phyloP scores from a whole-genome alignment of 1,140 invertebrate species.

The Bombus balteatus region DNA sequence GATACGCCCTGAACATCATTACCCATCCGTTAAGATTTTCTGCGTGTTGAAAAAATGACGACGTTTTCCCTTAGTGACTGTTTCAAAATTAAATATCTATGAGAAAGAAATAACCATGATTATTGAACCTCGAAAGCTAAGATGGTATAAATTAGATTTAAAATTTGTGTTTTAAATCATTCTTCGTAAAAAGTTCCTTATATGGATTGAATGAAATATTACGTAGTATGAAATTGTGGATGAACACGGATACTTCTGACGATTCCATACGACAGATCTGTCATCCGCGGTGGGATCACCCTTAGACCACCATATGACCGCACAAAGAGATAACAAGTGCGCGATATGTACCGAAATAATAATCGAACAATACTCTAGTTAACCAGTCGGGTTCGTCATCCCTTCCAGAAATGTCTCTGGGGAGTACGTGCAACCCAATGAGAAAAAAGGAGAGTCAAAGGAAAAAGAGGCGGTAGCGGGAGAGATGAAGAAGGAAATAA shows the following conservation, averaged over 20 bases:
- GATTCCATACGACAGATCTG: neutral
- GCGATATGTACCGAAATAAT: constrained; percentile 83
- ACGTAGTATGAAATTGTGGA: neutral
- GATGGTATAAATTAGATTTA: no score
- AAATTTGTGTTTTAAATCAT: neutral
- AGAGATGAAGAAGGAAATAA: constrained; percentile 10
- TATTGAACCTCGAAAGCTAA: no score
- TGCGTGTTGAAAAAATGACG: neutral
- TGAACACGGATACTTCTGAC: neutral
- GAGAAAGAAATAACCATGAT: no score
- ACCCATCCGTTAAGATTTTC: neutral
- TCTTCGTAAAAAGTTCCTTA: neutral
- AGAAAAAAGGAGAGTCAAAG: constrained; percentile 44
- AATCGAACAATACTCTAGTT: constrained; percentile 83
- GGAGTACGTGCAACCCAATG: constrained; percentile 35
- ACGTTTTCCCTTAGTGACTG: neutral
- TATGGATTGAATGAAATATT: neutral
- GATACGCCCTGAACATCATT: constrained; percentile 5
- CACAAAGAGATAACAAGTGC: constrained; percentile 83
- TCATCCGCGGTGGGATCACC: constrained; percentile 38
- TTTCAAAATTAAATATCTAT: no score
- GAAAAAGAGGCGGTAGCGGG: constrained; percentile 13
- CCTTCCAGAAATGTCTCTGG: constrained; percentile 58
- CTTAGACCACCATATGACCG: constrained; percentile 72
- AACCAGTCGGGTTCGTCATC: constrained; percentile 74